phyloP scores from a whole-genome alignment of 2,113 vertebrate species.

The Triplophysa siluroides region DNA sequence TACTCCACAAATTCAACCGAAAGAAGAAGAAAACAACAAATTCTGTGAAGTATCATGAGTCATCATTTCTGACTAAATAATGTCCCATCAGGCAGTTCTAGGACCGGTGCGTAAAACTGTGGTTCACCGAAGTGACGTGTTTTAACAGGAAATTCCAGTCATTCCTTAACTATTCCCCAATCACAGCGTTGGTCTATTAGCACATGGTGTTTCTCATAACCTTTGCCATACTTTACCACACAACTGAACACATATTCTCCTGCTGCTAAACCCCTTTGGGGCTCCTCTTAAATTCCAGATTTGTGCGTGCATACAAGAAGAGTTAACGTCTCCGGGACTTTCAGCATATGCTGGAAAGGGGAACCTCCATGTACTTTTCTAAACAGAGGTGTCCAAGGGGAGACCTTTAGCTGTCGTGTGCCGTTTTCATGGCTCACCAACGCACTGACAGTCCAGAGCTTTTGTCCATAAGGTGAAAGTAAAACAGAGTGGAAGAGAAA shows the following conservation, averaged over 20 bases:
- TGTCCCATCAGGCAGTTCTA: neutral
- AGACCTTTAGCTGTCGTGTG: neutral
- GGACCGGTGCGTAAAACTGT: neutral
- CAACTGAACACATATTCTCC: neutral
- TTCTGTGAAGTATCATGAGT: neutral
- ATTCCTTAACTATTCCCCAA: slow-evolving; percentile 62
- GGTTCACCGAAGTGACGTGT: neutral
- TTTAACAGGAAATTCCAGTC: slow-evolving; percentile 66
- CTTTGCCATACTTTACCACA: slow-evolving; percentile 7
- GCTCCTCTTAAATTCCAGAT: slow-evolving; percentile 30
- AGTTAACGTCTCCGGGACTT: neutral
- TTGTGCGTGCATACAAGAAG: slow-evolving; percentile 15
- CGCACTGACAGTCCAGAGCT: neutral
- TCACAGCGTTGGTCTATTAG: slow-evolving; percentile 47
- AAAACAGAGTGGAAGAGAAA: neutral
- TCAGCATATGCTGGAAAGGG: neutral
- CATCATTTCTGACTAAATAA: neutral
- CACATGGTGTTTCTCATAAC: slow-evolving; percentile 39
- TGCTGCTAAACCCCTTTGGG: neutral
- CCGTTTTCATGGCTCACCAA: slow-evolving; percentile 22
- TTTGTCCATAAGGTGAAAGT: neutral
- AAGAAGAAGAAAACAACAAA: no score
- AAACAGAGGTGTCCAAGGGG: neutral
- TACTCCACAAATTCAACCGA: neutral
- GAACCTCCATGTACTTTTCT: neutral